Evolutionary conservation across 2,797 vertebrate genomes (phyloP).

Genomic region (Rhabdomys pumilio): DNA sequence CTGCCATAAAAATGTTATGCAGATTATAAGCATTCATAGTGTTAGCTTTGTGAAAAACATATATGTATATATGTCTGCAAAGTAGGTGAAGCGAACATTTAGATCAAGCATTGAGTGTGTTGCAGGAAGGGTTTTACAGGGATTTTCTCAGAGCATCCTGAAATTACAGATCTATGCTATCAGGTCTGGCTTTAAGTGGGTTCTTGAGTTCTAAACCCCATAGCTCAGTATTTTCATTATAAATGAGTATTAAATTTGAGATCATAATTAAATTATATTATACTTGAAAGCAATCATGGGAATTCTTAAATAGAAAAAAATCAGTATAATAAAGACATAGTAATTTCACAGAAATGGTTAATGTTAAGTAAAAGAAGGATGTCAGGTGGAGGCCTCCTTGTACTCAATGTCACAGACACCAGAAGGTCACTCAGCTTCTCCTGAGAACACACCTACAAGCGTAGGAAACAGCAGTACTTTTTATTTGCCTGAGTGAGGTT

Average conservation of each 20-base stretch:
- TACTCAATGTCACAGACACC: neutral
- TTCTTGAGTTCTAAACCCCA: neutral
- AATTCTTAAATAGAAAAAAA: conserved; percentile 41
- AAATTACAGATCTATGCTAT: neutral
- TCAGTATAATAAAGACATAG: neutral
- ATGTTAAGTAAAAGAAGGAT: conserved; percentile 1
- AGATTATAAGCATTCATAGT: neutral
- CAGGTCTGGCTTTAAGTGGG: neutral
- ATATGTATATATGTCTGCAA: neutral
- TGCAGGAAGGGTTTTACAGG: neutral
- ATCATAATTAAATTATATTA: neutral
- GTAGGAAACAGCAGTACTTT: neutral
- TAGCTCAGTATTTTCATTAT: conserved; percentile 23
- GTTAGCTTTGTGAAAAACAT: too few relatives aligned
- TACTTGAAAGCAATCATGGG: conserved; percentile 26
- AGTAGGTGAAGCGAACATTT: neutral
- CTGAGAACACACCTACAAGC: neutral
- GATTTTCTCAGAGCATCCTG: neutral
- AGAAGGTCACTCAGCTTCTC: neutral
- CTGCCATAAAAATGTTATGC: neutral
- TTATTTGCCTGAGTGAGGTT: conserved; percentile 52
- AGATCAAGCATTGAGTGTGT: neutral
- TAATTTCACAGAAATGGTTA: conserved; percentile 36
- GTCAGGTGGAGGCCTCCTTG: neutral
- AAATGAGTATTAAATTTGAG: neutral